A percentile compares a stretch with the other conserved stretches of the same genome.
Evolutionary conservation across 2,113 vertebrate species (phyloP).

Genomic region (Calyptommatus sinebrachiatus): DNA sequence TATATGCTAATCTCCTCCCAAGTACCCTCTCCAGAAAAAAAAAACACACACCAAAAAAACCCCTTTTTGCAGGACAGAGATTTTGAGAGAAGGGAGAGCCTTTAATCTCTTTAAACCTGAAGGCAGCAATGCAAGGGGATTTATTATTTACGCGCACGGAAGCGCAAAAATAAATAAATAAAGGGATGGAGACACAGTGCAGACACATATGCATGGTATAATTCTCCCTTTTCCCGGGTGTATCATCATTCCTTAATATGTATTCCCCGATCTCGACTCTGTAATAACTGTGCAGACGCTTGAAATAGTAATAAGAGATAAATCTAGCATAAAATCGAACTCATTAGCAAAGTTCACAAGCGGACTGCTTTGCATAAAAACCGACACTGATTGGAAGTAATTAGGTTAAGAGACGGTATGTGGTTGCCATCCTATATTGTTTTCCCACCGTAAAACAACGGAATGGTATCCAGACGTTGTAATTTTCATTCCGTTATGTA

Average conservation of each 20-base stretch:
- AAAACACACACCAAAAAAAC: background rate
- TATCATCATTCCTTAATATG: constrained; percentile 11
- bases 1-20: constrained; percentile 10
- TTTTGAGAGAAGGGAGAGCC: constrained; percentile 12
- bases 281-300: constrained; percentile 79
- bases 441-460: background rate
- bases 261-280: constrained; percentile 26
- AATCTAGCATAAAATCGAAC: constrained; percentile 99
- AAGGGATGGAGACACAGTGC: no score
- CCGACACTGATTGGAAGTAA: constrained; percentile 89
- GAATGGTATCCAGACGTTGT: no score
- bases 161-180: background rate
- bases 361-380: constrained; percentile 95
- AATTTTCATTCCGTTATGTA: no score
- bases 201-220: no score
- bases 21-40: no score
- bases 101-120: constrained; percentile 47
- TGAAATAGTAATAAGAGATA: constrained; percentile 88
- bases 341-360: constrained; percentile 95
- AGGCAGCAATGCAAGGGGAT: constrained; percentile 21
- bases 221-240: constrained; percentile 7
- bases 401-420: constrained; percentile 89
- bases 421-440: constrained; percentile 69
- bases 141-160: background rate
- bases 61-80: constrained; percentile 1